These are phyloP conservation scores for Coenonympha arcania DNA, from an alignment of 2,888 invertebrate species.

Conservation along the genomic window DNA sequence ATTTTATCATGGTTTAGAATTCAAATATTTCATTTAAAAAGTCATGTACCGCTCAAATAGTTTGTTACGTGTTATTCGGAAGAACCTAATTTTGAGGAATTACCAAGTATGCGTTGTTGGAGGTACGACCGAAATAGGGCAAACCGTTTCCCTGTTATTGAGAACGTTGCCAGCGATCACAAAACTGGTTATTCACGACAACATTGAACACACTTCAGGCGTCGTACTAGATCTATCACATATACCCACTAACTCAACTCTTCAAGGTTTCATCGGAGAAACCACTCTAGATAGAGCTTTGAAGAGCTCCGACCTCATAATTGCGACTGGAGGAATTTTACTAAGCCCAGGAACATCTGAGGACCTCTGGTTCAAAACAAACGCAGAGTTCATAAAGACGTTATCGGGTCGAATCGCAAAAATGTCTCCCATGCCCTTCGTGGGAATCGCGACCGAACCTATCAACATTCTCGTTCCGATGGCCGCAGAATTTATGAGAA, in stretches of 20 bases:
- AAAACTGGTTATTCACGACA: conserved; percentile 75
- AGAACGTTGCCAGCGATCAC: conserved; percentile 74
- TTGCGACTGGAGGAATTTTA: conserved; percentile 77
- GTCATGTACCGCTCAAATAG: conserved; percentile 23
- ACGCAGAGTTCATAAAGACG: conserved; percentile 53
- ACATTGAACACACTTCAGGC: conserved; percentile 47
- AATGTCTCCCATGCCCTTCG: conserved; percentile 48
- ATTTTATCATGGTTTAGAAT: not conserved
- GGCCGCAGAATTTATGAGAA: conserved; percentile 57
- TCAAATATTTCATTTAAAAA: not conserved
- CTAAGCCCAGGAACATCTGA: conserved; percentile 75
- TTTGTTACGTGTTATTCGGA: conserved; percentile 20
- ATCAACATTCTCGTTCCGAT: conserved; percentile 62
- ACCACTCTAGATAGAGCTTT: conserved; percentile 51
- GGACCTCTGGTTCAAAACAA: conserved; percentile 73
- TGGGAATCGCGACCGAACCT: conserved; percentile 63
- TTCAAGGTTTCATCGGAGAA: conserved; percentile 47
- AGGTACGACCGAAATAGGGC: conserved; percentile 66
- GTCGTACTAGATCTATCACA: conserved; percentile 64
- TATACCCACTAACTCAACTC: conserved; percentile 49
- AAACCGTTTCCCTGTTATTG: conserved; percentile 72
- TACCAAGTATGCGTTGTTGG: conserved; percentile 58
- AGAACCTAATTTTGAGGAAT: conserved; percentile 29
- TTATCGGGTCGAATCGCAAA: conserved; percentile 44
- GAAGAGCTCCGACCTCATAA: conserved; percentile 76